Conservation (phyloP, 2,888 invertebrate species). For the Erebia palarica region DNA sequence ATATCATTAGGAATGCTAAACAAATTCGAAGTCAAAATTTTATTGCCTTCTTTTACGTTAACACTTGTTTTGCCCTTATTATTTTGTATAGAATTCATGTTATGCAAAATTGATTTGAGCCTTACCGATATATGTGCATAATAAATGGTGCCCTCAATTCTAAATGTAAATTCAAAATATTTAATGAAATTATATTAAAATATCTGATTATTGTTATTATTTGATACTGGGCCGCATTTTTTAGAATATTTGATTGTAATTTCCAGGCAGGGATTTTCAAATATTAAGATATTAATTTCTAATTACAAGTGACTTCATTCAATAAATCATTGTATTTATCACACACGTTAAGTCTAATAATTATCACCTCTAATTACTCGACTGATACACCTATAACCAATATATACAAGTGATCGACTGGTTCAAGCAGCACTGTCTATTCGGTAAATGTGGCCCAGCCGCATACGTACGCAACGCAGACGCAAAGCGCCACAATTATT, state of each 20-base stretch:
- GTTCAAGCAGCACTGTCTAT: constrained; percentile 29
- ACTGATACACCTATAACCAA: constrained; percentile 5
- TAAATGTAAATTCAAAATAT: neutral
- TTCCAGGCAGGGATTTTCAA: too few species aligned
- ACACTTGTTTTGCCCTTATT: constrained; percentile 32
- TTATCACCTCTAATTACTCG: neutral
- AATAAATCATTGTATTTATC: neutral
- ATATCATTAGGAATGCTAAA: constrained; percentile 32
- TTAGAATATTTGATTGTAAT: too few species aligned
- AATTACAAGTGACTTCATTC: neutral
- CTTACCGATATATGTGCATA: too few species aligned
- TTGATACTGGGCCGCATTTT: too few species aligned
- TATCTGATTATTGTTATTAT: too few species aligned
- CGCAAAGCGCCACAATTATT: constrained; percentile 62
- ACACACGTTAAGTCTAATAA: neutral
- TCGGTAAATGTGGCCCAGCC: constrained; percentile 42
- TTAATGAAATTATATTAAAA: too few species aligned
- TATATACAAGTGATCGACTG: constrained; percentile 18
- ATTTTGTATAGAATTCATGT: constrained; percentile 27
- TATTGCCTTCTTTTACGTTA: constrained; percentile 34
- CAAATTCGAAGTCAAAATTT: constrained; percentile 31
- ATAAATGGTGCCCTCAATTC: too few species aligned
- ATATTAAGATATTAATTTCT: neutral
- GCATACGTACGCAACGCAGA: constrained; percentile 41
- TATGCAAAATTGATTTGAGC: too few species aligned